These are phyloP conservation scores for Lochmaea capreae DNA, from an alignment of 2,888 invertebrate genomes.

Conservation along the genomic window DNA sequence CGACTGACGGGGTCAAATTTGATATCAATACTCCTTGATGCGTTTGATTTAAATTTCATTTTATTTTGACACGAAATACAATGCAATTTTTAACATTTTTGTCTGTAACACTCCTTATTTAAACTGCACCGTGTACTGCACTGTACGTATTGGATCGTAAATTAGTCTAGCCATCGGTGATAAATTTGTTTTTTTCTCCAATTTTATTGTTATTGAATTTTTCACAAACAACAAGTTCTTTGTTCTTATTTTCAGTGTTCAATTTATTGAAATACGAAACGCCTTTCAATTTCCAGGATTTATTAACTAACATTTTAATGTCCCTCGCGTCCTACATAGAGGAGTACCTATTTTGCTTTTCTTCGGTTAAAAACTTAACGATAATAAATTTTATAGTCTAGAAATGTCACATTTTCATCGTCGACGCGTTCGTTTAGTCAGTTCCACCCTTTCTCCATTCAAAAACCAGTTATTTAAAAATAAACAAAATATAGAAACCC, in stretches of 20 bases:
- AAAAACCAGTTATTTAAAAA: conserved; percentile 12
- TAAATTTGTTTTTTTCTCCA: conserved; percentile 12
- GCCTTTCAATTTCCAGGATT: conserved; percentile 24
- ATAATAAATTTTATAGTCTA: neutral
- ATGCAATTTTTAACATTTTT: too few species aligned
- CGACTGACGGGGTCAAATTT: too few species aligned
- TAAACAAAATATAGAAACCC: conserved; percentile 38
- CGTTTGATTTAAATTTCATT: too few species aligned
- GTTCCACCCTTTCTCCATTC: neutral
- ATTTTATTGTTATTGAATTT: conserved; percentile 16
- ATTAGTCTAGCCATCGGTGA: conserved; percentile 16
- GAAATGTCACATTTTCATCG: neutral
- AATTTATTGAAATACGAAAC: conserved; percentile 20
- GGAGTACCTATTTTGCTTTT: neutral
- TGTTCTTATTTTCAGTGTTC: conserved; percentile 16
- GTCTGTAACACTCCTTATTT: neutral
- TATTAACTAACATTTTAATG: conserved; percentile 22
- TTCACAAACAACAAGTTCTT: conserved; percentile 17
- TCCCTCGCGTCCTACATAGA: neutral
- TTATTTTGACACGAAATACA: too few species aligned
- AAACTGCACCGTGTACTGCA: neutral
- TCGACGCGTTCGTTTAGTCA: neutral
- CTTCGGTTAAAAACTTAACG: neutral
- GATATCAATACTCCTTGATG: too few species aligned
- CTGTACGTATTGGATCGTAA: conserved; percentile 8